Evolutionary conservation across 2,113 vertebrate species (phyloP).

Genomic region (Collichthys lucidus): DNA sequence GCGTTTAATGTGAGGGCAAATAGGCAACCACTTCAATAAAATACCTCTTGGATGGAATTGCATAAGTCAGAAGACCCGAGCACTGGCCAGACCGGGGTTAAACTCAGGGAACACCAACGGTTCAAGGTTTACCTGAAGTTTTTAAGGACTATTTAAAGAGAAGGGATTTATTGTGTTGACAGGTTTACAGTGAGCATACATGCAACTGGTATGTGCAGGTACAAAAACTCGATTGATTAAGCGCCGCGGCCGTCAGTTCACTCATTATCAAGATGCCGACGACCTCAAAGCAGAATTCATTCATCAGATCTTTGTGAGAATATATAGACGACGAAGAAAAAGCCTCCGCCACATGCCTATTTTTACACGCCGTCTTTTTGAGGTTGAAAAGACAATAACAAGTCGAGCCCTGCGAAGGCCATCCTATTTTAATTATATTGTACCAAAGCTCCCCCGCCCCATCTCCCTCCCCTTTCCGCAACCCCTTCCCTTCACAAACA

Average conservation of each 20-base stretch:
- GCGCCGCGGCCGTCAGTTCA: slow-evolving; percentile 2
- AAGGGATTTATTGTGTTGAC: slow-evolving; percentile 62
- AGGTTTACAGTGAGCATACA: slow-evolving; percentile 51
- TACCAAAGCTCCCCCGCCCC: slow-evolving; percentile 70
- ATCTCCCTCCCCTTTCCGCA: slow-evolving; percentile 76
- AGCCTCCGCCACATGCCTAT: slow-evolving; percentile 58
- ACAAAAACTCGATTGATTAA: slow-evolving; percentile 45
- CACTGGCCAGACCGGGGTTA: slow-evolving; percentile 37
- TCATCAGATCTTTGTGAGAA: slow-evolving; percentile 36
- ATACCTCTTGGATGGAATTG: slow-evolving; percentile 79
- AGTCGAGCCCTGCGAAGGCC: slow-evolving; percentile 73
- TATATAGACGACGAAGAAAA: slow-evolving; percentile 42
- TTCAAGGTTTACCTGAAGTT: slow-evolving; percentile 61
- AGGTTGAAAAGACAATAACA: slow-evolving; percentile 83
- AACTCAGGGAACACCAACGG: slow-evolving; percentile 47
- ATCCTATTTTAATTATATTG: slow-evolving; percentile 84
- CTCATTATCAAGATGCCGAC: slow-evolving; percentile 15
- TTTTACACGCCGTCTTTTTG: slow-evolving; percentile 73
- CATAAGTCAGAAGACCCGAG: slow-evolving; percentile 72
- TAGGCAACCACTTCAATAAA: slow-evolving; percentile 86
- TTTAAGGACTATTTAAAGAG: slow-evolving; percentile 46
- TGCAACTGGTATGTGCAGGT: slow-evolving; percentile 34
- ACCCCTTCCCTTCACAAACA: slow-evolving; percentile 82
- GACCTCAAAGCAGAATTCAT: slow-evolving; percentile 37
- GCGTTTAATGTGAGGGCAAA: slow-evolving; percentile 85